phyloP scores from a whole-genome alignment of 2,888 invertebrate species.

The Zygogramma bicolorata region DNA sequence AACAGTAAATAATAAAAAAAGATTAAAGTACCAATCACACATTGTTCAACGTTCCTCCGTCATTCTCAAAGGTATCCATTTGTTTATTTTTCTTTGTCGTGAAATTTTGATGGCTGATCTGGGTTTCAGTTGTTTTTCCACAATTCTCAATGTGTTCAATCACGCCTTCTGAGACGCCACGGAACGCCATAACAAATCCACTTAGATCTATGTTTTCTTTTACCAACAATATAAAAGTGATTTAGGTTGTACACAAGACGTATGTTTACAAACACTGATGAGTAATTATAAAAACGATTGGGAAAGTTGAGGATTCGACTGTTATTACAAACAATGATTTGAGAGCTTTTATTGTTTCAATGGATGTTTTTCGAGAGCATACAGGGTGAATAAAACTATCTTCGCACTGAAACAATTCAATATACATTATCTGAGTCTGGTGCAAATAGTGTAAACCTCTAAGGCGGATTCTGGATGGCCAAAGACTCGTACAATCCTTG shows the following conservation, averaged over 20 bases:
- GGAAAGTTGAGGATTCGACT: background rate
- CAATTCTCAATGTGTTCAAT: background rate
- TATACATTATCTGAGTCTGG: too few relatives aligned
- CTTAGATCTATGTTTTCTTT: background rate
- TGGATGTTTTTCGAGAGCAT: background rate
- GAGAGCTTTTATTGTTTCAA: background rate
- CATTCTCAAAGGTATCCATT: background rate
- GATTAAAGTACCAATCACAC: background rate
- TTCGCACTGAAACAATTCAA: too few relatives aligned
- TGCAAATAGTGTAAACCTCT: too few relatives aligned
- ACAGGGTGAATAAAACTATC: background rate
- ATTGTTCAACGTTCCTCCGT: background rate
- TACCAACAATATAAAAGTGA: background rate
- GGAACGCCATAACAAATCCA: background rate
- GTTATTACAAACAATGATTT: too few relatives aligned
- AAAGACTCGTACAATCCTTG: too few relatives aligned
- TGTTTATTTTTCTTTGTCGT: background rate
- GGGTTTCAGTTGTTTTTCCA: background rate
- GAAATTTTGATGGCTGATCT: slow-evolving; percentile 3
- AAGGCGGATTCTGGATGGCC: too few relatives aligned
- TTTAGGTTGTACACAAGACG: background rate
- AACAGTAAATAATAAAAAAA: background rate
- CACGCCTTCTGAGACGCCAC: background rate
- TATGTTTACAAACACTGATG: background rate
- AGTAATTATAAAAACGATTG: background rate